Evolutionary conservation across 64 coral and sea anemone species (phyloP).

Genomic region (Montipora foliosa): DNA sequence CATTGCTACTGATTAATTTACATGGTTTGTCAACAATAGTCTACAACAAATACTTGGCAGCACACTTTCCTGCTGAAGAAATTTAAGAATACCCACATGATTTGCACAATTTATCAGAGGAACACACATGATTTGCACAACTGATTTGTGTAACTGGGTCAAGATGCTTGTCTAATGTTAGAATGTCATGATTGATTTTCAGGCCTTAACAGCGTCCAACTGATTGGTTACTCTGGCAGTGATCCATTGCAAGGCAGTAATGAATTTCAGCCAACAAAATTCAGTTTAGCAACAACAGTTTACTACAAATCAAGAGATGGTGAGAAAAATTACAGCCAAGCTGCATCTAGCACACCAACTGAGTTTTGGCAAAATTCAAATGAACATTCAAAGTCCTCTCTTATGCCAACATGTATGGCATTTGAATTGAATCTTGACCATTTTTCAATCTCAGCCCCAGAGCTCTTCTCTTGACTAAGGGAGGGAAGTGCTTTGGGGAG

Average conservation of each 20-base stretch:
- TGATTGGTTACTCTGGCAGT: conserved; percentile 74
- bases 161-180: neutral
- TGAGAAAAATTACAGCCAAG: neutral
- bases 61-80: no score
- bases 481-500: no score
- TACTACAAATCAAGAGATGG: conserved; percentile 62
- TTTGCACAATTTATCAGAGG: neutral
- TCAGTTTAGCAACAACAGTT: conserved; percentile 62
- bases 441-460: no score
- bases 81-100: neutral
- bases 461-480: no score
- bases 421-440: no score
- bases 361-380: no score
- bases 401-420: no score
- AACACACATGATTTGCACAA: neutral
- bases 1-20: no score
- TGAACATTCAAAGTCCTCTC: no score
- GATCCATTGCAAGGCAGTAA: conserved; percentile 48
- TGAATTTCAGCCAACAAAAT: conserved; percentile 59
- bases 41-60: no score
- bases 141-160: neutral
- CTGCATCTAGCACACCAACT: neutral
- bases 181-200: neutral
- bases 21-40: no score
- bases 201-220: conserved; percentile 76